Evolutionary conservation across 2,888 invertebrate genomes (phyloP).

Genomic region (Tenthredo scrophulariae): DNA sequence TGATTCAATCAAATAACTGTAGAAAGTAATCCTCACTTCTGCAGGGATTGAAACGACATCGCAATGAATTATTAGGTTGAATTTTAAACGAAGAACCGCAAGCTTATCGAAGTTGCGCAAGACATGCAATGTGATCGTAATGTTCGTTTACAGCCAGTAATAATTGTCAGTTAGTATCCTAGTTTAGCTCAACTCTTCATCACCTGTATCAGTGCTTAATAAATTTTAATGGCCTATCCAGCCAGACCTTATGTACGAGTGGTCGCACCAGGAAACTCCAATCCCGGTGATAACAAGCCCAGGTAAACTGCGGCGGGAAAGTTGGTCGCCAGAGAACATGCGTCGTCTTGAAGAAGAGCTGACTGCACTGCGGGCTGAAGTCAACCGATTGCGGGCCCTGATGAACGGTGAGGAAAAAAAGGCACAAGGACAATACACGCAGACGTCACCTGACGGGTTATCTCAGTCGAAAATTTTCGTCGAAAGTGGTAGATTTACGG

Average conservation of each 20-base stretch:
- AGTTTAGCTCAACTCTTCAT: neutral
- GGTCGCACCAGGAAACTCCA: conserved; percentile 90
- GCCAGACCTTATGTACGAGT: conserved; percentile 95
- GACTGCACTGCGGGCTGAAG: conserved; percentile 61
- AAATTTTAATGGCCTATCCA: conserved; percentile 77
- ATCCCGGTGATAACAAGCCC: conserved; percentile 84
- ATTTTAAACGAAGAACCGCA: too few species aligned
- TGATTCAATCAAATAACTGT: neutral
- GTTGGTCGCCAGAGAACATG: conserved; percentile 84
- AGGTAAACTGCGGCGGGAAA: conserved; percentile 85
- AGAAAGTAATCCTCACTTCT: neutral
- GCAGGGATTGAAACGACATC: neutral
- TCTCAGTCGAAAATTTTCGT: conserved; percentile 46
- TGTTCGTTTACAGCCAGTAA: neutral
- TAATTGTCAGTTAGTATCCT: neutral
- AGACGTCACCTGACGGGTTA: conserved; percentile 51
- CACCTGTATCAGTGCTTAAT: neutral
- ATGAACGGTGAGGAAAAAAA: conserved; percentile 55
- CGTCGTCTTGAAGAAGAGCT: conserved; percentile 62
- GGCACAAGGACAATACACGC: conserved; percentile 33
- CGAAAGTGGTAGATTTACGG: conserved; percentile 64
- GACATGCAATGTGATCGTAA: too few species aligned
- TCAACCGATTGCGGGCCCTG: conserved; percentile 60
- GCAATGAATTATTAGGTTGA: neutral
- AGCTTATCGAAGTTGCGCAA: too few species aligned